A percentile compares a stretch with the other conserved stretches of the same genome.
Conservation (phyloP, 2,888 invertebrate genomes). For the Nemotelus pantherinus region DNA sequence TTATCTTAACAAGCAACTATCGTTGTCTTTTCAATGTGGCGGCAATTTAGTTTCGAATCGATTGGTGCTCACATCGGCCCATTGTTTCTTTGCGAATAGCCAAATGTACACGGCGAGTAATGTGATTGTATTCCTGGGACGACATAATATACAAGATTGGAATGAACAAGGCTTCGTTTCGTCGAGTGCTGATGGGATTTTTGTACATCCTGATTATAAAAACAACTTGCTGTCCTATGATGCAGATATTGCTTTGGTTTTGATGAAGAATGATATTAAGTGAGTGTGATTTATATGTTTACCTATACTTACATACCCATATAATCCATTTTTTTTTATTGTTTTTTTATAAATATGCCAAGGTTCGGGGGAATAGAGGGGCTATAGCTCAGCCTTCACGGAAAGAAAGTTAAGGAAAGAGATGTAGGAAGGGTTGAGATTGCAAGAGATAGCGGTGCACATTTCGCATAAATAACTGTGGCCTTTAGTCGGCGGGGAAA, state of each 20-base stretch:
- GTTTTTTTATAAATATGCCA: too few species aligned
- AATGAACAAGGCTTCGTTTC: conserved; percentile 63
- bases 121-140: conserved; percentile 65
- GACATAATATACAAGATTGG: conserved; percentile 65
- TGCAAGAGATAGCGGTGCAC: too few species aligned
- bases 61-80: conserved; percentile 63
- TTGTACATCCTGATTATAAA: conserved; percentile 66
- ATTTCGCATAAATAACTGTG: too few species aligned
- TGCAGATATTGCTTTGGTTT: conserved; percentile 67
- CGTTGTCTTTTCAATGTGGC: conserved; percentile 60
- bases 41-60: conserved; percentile 60
- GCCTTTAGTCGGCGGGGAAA: too few species aligned
- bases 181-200: conserved; percentile 62
- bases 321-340: too few species aligned
- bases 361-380: too few species aligned
- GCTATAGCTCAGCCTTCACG: too few species aligned
- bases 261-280: conserved; percentile 64
- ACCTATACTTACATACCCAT: too few species aligned
- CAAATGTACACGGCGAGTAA: conserved; percentile 59
- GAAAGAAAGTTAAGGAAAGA: too few species aligned
- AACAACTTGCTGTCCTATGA: conserved; percentile 61
- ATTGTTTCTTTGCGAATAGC: conserved; percentile 61
- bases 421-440: too few species aligned
- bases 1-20: conserved; percentile 59
- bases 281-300: not conserved